Percentiles rank a stretch among this genome's conserved stretches.
Evolutionary conservation across 1,140 invertebrate genomes (phyloP).

Genomic region (Dreissena polymorpha): DNA sequence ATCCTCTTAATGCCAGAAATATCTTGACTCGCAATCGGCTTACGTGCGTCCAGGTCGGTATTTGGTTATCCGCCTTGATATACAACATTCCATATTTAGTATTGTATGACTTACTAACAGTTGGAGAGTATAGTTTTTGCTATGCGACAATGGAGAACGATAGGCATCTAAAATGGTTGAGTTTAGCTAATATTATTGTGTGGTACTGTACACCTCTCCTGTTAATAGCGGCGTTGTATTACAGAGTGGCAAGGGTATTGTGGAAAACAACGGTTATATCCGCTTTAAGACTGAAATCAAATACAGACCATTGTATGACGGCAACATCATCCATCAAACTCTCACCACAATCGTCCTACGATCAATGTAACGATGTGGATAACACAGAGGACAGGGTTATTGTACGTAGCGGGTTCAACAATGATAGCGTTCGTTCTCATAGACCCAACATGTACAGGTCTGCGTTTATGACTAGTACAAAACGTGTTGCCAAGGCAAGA

Average conservation of each 20-base stretch:
- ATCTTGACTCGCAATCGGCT: conserved; percentile 64
- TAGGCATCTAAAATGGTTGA: conserved; percentile 56
- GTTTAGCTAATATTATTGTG: conserved; percentile 67
- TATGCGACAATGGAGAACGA: conserved; percentile 54
- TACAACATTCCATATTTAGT: conserved; percentile 70
- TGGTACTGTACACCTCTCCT: conserved; percentile 90
- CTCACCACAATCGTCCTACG: too few relatives aligned
- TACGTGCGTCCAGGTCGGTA: conserved; percentile 56
- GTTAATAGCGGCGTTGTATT: conserved; percentile 91
- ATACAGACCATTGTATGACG: background rate
- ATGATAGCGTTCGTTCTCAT: too few relatives aligned
- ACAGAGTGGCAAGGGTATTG: conserved; percentile 85
- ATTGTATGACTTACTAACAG: conserved; percentile 62
- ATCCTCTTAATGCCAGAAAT: conserved; percentile 83
- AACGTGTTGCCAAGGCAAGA: conserved; percentile 59
- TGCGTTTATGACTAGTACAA: conserved; percentile 23
- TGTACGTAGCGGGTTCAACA: too few relatives aligned
- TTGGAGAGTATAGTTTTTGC: conserved; percentile 48
- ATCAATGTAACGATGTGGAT: too few relatives aligned
- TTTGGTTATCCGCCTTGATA: conserved; percentile 66
- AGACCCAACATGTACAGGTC: background rate
- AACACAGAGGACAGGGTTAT: too few relatives aligned
- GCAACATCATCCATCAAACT: too few relatives aligned
- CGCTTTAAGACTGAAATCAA: conserved; percentile 35
- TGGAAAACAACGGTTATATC: conserved; percentile 75